These are phyloP conservation scores for Sphaeridia pumilis DNA, from an alignment of 2,888 invertebrate species.

Conservation along the genomic window DNA sequence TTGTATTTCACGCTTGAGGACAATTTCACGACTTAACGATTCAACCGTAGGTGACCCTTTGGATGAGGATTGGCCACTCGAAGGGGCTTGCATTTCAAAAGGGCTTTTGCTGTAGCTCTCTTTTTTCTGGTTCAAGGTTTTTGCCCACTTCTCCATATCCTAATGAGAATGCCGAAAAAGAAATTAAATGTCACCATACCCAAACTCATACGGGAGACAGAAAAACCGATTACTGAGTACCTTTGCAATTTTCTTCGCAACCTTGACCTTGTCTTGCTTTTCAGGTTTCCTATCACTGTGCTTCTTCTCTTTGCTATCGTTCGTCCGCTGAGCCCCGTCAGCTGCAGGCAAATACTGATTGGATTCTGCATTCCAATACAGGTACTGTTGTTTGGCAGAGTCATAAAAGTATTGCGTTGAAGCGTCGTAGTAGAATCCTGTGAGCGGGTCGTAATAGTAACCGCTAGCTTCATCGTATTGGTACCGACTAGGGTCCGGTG, in stretches of 20 bases:
- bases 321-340: conserved; percentile 3
- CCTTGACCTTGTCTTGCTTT: conserved; percentile 86
- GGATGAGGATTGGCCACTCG: no score
- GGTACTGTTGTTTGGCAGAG: conserved; percentile 73
- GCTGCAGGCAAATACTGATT: conserved; percentile 41
- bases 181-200: no score
- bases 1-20: no score
- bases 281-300: conserved; percentile 38
- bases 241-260: conserved; percentile 94
- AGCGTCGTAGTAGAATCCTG: conserved; percentile 92
- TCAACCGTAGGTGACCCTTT: no score
- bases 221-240: no score
- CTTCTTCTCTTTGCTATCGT: conserved; percentile 3
- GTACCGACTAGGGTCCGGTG: conserved; percentile 80
- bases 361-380: conserved; percentile 76
- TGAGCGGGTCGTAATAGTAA: conserved; percentile 86
- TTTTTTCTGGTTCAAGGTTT: conserved; percentile 86
- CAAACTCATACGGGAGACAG: no score
- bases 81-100: no score
- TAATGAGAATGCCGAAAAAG: no score
- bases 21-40: no score
- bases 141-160: conserved; percentile 91
- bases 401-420: conserved; percentile 95
- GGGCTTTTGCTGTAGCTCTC: no score
- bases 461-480: conserved; percentile 90